Evolutionary conservation across 1,140 invertebrate species (phyloP), one percentile per base, ranked within the genome.

Genomic region (Dermatophagoides farinae): DNA sequence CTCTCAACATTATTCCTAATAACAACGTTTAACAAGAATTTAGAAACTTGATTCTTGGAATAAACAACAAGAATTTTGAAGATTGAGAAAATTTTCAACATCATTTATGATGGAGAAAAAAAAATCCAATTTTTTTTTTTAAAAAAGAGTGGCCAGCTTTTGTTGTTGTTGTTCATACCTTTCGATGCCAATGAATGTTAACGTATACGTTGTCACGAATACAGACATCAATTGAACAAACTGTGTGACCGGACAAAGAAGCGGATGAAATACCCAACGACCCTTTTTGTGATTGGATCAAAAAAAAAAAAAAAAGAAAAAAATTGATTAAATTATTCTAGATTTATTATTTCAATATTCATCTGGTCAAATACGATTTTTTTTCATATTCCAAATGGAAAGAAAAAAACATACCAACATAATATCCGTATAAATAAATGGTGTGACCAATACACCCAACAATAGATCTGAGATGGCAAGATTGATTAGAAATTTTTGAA

Each of bases 391-490:
- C n/a, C n/a, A n/a, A n/a, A n/a, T n/a, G n/a, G n/a, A n/a, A n/a
- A n/a, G n/a, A n/a, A 18, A 43, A 14, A 22, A n/a, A 57, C 54
- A n/a, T 38, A 60, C 58, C 14, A 72, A 64, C 66, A 73, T 71
- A 60, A 72, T 72, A 65, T 70, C 69, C 8, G 72, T 74, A 58
- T 74, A 74, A 9, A 72, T 73, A 65, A 75, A 74, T 6, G 73
- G 73, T 12, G 74, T 73, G 20, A 70, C 72, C 61, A 74, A 73
- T 0, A 71, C 62, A 0, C 72, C 71, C 71, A 75, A 73, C 25
- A 68, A 68, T 37, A 75, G 66, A 53, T 75, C 73, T n/a, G 71
- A 70, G 12, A 72, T 63, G 0, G 73, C 71, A 43, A 75, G 60
- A 64, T 74, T 75, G 59, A 75, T 69, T 4, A 75, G 69, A 61